Conservation (phyloP, 1,140 invertebrate species). For the Drosophila nikananu region DNA sequence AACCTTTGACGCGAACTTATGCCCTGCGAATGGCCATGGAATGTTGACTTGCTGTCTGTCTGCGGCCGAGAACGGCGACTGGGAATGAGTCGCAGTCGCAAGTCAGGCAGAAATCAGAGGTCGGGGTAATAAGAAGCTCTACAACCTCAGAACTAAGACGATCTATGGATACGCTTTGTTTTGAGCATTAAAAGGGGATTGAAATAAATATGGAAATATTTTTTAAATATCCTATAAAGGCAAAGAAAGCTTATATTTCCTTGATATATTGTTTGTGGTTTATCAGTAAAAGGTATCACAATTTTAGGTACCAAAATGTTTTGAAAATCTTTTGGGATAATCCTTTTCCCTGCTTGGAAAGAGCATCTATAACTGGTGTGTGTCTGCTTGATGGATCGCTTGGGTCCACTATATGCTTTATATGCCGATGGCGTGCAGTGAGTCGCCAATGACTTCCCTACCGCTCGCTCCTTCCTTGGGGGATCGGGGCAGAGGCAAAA, state of each 20-base stretch:
- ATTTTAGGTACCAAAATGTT: neutral
- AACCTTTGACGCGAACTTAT: slow-evolving; percentile 84
- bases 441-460: slow-evolving; percentile 37
- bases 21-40: slow-evolving; percentile 82
- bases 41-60: slow-evolving; percentile 74
- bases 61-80: slow-evolving; percentile 64
- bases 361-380: slow-evolving; percentile 4
- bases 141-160: neutral
- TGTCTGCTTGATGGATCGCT: neutral
- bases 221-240: neutral
- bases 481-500: slow-evolving; percentile 15
- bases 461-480: slow-evolving; percentile 4
- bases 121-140: slow-evolving; percentile 26
- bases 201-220: neutral
- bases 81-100: slow-evolving; percentile 42
- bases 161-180: slow-evolving; percentile 15
- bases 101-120: slow-evolving; percentile 46
- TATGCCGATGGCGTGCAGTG: slow-evolving; percentile 74
- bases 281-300: neutral
- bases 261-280: neutral
- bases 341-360: neutral
- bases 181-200: neutral
- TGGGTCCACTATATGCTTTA: slow-evolving; percentile 49
- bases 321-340: too few relatives aligned
- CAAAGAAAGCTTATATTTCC: fast-evolving